These are phyloP conservation scores for Chloropsis hardwickii DNA, from an alignment of 2,113 vertebrate genomes.

Conservation along the genomic window DNA sequence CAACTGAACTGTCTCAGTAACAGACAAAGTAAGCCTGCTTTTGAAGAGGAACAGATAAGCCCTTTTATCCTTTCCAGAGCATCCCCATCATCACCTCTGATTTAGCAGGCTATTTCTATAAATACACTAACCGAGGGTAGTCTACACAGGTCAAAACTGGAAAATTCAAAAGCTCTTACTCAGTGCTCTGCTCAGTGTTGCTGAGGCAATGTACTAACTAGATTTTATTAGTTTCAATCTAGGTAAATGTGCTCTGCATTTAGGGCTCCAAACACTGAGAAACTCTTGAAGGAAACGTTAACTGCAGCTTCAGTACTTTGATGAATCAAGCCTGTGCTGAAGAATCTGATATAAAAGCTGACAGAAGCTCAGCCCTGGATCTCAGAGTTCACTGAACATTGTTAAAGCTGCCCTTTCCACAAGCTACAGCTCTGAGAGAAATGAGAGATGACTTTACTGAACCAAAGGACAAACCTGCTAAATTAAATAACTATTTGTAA, in stretches of 20 bases:
- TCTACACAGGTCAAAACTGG: not conserved
- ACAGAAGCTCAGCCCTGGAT: not conserved
- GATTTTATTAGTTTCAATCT: not conserved
- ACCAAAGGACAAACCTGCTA: constrained; percentile 4
- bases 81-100: not conserved
- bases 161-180: not conserved
- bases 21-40: not conserved
- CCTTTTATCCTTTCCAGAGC: not conserved
- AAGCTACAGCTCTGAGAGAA: not conserved
- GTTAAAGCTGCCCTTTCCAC: not conserved
- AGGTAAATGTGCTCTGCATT: not conserved
- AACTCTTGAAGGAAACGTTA: not conserved
- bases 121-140: not conserved
- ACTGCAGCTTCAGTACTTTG: not conserved
- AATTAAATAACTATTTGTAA: constrained; percentile 40
- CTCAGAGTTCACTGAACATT: not conserved
- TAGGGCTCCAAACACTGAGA: not conserved
- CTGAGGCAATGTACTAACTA: not conserved
- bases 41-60: not conserved
- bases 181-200: not conserved
- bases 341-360: not conserved
- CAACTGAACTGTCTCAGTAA: not conserved
- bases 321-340: not conserved
- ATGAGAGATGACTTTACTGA: constrained; percentile 7
- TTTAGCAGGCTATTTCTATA: not conserved